Conservation (phyloP, 1,140 invertebrate genomes). For the Euschistus heros region DNA sequence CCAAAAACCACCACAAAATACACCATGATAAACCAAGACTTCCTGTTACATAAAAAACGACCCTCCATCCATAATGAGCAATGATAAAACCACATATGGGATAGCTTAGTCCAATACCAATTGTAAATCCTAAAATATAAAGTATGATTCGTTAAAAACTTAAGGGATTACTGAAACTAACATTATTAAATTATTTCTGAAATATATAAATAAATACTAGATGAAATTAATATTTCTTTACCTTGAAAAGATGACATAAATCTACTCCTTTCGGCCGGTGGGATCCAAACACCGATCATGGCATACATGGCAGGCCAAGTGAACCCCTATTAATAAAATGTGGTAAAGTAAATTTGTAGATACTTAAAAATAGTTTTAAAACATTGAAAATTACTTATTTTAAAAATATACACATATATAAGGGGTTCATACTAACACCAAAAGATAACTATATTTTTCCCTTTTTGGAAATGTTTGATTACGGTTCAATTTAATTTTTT, state of each 20-base stretch:
- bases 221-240: slow-evolving; percentile 29
- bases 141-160: neutral
- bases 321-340: slow-evolving; percentile 46
- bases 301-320: slow-evolving; percentile 75
- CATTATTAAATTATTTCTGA: no score
- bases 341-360: no score
- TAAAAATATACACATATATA: no score
- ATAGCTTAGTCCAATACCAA: slow-evolving; percentile 60
- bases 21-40: slow-evolving; percentile 54
- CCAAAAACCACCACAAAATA: slow-evolving; percentile 59
- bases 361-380: no score
- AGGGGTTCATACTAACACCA: no score
- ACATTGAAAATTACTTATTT: no score
- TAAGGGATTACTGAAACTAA: neutral
- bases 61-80: slow-evolving; percentile 50
- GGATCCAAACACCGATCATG: slow-evolving; percentile 50
- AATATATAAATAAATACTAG: no score
- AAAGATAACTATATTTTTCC: no score
- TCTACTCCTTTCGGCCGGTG: slow-evolving; percentile 58
- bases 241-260: slow-evolving; percentile 69
- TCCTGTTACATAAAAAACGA: slow-evolving; percentile 60
- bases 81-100: slow-evolving; percentile 58
- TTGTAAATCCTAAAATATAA: slow-evolving; percentile 46
- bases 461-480: no score
- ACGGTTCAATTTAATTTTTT: no score